These are phyloP conservation scores for Equus przewalskii DNA, from an alignment of 2,113 vertebrate genomes.

Conservation along the genomic window DNA sequence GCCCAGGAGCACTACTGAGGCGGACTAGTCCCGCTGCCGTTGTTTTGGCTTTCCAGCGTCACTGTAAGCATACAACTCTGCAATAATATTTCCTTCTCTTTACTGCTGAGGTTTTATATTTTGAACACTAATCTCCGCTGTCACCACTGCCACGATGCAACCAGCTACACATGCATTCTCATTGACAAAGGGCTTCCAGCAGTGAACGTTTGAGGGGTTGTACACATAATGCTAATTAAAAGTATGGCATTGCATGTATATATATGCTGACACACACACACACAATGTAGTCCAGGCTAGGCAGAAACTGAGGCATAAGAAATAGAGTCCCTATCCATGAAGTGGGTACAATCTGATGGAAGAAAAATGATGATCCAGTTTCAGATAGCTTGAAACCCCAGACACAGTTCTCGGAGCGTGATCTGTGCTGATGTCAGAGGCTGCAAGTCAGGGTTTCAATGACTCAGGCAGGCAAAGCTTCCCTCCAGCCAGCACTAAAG, in stretches of 20 bases:
- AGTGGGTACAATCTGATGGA: neutral
- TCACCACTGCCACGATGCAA: neutral
- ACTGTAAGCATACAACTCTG: neutral
- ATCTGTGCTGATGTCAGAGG: neutral
- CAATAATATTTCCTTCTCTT: neutral
- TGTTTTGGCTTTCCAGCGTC: neutral
- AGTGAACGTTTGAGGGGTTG: neutral
- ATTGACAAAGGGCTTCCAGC: neutral
- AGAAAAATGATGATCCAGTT: neutral
- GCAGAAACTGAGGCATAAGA: neutral
- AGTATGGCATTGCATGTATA: neutral
- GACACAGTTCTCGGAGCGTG: neutral
- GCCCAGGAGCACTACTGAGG: too few species aligned
- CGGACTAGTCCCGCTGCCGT: neutral
- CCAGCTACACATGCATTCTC: neutral
- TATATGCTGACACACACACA: too few species aligned
- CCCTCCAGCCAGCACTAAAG: neutral
- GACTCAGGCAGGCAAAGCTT: neutral
- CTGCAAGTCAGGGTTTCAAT: neutral
- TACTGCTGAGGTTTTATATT: neutral
- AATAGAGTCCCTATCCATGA: neutral
- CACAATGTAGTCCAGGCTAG: neutral
- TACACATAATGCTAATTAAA: neutral
- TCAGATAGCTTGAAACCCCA: neutral
- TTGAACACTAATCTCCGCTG: neutral